Evolutionary conservation across 2,113 vertebrate genomes (phyloP), one percentile per base, ranked within the genome.

Genomic region (Lepisosteus osseus): DNA sequence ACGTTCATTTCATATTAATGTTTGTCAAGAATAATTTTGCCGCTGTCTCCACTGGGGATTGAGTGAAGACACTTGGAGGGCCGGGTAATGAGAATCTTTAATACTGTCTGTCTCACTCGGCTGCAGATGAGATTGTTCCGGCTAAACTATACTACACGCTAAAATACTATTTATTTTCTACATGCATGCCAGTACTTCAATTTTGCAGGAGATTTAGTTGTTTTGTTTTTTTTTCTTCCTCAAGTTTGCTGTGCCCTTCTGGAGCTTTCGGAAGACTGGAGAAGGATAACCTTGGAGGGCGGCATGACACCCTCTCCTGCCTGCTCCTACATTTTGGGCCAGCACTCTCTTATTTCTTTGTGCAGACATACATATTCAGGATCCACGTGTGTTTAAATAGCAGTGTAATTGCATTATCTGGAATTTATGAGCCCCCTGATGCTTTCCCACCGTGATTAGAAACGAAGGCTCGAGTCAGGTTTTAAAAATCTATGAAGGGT

Each of bases 1-100:
- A 69, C 47, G 59, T 74, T 83, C 80, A 80, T 80, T 80, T 74
- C 76, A 74, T 82, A 82, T 81, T 79, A 81, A 81, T 84, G 82
- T 84, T 84, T 83, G 80, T 85, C 82, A 81, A 75, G 67, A 81
- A 74, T 74, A 75, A 84, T 81, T 72, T 68, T 57, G 61, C 65
- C 7, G 47, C 72, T 68, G 74, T 82, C 78, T 78, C 76, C 66
- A 69, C 11, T 44, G 67, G 72, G 72, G 80, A 79, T 80, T 74
- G 78, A 79, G 76, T 72, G 75, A 77, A 79, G 81, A 79, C 72
- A 75, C 70, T 75, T 63, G 64, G 74, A 81, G 71, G 76, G 68
- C 72, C 70, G 67, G 55, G 76, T 84, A 82, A 83, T 83, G 77
- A 82, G 79, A 80, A 81, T 82, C 78, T 78, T 80, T 81, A 82